Evolutionary conservation across 2,797 vertebrate species (phyloP), one percentile per base, ranked within the genome.

Genomic region (Notoglanidium macrostoma): DNA sequence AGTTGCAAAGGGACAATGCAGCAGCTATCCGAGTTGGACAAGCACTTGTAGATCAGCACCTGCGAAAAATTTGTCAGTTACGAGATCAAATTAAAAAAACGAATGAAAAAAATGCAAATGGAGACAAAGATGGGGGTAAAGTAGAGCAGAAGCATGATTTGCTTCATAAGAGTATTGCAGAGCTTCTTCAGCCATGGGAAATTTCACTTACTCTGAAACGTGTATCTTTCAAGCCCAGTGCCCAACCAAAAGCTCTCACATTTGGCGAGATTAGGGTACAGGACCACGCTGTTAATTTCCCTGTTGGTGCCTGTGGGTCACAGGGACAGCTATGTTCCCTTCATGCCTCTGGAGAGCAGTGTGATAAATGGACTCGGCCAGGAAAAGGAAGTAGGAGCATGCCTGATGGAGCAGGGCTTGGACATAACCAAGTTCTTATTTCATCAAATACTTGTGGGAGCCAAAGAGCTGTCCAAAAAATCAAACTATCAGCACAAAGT

Each of bases 221-320:
- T 87, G 95, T 96, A 1, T 93, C 89, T 87, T 96, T 96, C 88
- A 95, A 95, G 89, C 96, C 95, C 2, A 95, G 95, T 89, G 94
- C 95, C 59, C 94, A 96, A 88, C 93, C 95, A 11, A 95, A 95
- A 12, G 91, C 93, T 17, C 92, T 96, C 4, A 87, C 83, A 2
- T 96, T 96, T 63, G 96, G 96, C 89, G 94, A 95, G 59, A 94
- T 95, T 35, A 92, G 90, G 6, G 85, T 95, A 23, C 94, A 95
- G 88, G 94, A 95, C 29, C 93, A 96, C 85, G 92, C 70, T 84
- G 81, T 95, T 49, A 91, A 93, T 74, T 90, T 96, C n/a, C 89
- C 93, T 40, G 89, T 92, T 4, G 93, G 94, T 63, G 92, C 93
- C 1, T 94, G 93, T 89, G 93, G 94, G 5, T 91, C 91, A 54